Percentiles rank a stretch among this genome's conserved stretches.
Conservation (phyloP, 2,113 vertebrate genomes). For the Pelodiscus sinensis region DNA sequence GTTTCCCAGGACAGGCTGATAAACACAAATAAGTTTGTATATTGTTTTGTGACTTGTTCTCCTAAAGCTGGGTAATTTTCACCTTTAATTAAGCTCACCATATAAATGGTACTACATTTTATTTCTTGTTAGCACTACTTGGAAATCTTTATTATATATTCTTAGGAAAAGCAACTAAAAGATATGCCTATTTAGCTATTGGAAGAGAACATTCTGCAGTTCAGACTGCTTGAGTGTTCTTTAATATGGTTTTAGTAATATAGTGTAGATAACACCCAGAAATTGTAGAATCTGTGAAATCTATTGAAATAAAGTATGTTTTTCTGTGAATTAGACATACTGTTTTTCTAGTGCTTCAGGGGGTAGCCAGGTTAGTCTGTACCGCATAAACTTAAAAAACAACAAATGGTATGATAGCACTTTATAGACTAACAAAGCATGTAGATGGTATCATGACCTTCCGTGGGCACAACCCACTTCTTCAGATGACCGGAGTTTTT, state of each 20-base stretch:
- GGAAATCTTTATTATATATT: neutral
- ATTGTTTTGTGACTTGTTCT: neutral
- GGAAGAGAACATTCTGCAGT: neutral
- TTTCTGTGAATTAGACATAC: neutral
- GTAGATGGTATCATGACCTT: too few relatives aligned
- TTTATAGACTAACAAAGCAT: too few relatives aligned
- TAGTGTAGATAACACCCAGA: neutral
- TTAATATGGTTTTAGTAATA: accelerated
- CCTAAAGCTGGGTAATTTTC: slow-evolving; percentile 16
- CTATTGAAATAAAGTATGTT: neutral
- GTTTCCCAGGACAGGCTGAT: neutral
- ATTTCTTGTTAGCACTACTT: neutral
- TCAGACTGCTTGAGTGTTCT: neutral
- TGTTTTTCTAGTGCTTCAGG: neutral
- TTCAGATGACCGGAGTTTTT: neutral
- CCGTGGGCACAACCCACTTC: too few relatives aligned
- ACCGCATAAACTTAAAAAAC: too few relatives aligned
- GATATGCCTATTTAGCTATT: neutral
- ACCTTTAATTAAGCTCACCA: neutral
- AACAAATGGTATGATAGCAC: too few relatives aligned
- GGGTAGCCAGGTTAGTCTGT: too few relatives aligned
- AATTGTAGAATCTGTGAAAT: neutral
- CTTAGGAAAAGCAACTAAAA: neutral
- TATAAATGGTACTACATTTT: neutral
- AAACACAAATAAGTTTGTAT: neutral